A percentile compares a stretch with the other conserved stretches of the same genome.
Evolutionary conservation across 2,113 vertebrate genomes (phyloP).

Genomic region (Otis tarda): DNA sequence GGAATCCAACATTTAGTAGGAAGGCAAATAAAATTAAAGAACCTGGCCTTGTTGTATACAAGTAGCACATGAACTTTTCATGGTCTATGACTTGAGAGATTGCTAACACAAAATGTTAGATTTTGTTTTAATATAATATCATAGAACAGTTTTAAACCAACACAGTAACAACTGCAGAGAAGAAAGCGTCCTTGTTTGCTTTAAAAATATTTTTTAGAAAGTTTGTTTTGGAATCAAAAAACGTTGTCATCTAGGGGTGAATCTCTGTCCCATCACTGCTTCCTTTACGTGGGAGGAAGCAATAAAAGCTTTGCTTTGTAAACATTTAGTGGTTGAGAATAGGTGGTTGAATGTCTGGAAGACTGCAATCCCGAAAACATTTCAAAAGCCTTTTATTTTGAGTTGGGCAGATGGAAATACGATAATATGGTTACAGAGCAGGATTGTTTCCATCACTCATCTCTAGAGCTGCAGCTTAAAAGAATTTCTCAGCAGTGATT

Average conservation of each 20-base stretch:
- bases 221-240: slow-evolving; percentile 46
- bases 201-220: slow-evolving; percentile 18
- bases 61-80: background rate
- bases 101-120: background rate
- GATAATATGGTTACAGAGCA: background rate
- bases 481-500: background rate
- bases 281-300: slow-evolving; percentile 52
- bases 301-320: slow-evolving; percentile 48
- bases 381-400: slow-evolving; percentile 43
- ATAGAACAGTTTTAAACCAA: background rate
- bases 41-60: background rate
- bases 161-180: background rate
- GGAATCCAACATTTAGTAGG: background rate
- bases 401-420: background rate
- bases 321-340: slow-evolving; percentile 22
- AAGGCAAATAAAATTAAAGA: background rate
- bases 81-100: background rate
- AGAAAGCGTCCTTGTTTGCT: background rate
- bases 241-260: slow-evolving; percentile 54
- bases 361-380: slow-evolving; percentile 1
- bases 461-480: background rate
- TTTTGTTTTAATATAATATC: background rate
- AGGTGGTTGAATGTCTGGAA: slow-evolving; percentile 18
- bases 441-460: background rate
- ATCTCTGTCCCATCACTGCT: slow-evolving; percentile 41